Base-by-base conservation (phyloP, 2,888 invertebrate genomes). In the Agapetus fuscipes region DNA sequence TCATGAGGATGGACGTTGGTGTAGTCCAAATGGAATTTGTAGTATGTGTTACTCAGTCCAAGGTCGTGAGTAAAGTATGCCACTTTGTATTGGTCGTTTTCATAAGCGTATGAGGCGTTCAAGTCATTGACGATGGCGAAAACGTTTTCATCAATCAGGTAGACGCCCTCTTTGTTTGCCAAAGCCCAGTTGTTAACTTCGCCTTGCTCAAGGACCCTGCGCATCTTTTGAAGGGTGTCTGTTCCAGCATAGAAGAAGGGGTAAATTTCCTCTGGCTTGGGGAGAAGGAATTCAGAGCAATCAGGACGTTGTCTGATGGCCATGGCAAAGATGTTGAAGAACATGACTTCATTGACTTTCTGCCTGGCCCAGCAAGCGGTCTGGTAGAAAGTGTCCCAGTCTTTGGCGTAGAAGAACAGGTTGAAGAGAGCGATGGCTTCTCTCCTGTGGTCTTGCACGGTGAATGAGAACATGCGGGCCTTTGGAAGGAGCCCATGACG, bases 11-110 rank as follows among this genome's bases (percentile, higher is more conserved):
- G n/a, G n/a, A n/a, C n/a, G n/a, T n/a, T n/a, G n/a, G n/a, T n/a
- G n/a, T 69, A 69, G 41, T 74, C 68, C 45, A 68, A 54, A 52
- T 80, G 74, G 62, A 76, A 72, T 58, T 71, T 76, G 59, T 71
- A 76, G 64, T 82, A 81, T 60, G 68, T 80, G 1, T 72, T 54
- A 59, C 80, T 82, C 52, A 78, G 61, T 42, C 78, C 80, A 49
- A 82, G 64, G 53, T 83, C 83, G 54, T 83, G 80, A 20, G 76
- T 78, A 60, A 80, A 79, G 60, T 83, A 83, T 25, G 74, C 65
- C 39, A 83, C 50, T 41, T 66, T 71, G 52, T 71, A 67, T 51
- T 82, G 80, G 2, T 65, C 54, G 49, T 61, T 52, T 29, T 68
- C 56, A 14, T 56, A 54, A 37, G 66, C 65, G 16, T 57, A 56